Conservation (phyloP, 2,888 invertebrate species). For the Exephanes ischioxanthus region DNA sequence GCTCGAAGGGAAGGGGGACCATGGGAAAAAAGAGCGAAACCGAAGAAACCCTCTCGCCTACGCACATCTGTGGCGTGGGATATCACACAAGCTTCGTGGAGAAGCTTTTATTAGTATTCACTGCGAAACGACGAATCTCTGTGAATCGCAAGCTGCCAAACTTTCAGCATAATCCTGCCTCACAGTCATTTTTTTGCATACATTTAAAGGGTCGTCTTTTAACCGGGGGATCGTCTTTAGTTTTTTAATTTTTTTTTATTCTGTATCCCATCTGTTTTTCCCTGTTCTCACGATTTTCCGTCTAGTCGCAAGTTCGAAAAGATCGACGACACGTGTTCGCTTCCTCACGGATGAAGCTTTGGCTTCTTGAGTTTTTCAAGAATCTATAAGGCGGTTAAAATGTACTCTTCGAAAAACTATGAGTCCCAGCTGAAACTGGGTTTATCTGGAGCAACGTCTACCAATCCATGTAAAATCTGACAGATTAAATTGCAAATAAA, state of each 20-base stretch:
- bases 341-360: neutral
- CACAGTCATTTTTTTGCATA: neutral
- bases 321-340: neutral
- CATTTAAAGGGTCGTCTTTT: neutral
- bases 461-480: neutral
- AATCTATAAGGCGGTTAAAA: neutral
- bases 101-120: constrained; percentile 54
- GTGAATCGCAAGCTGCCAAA: constrained; percentile 28
- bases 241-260: neutral
- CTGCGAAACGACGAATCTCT: constrained; percentile 31
- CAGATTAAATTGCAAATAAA: neutral
- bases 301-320: neutral
- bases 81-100: constrained; percentile 6
- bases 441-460: neutral
- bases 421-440: neutral
- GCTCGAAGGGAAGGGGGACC: neutral
- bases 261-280: neutral
- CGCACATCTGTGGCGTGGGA: constrained; percentile 15
- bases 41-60: neutral
- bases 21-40: constrained; percentile 1
- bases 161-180: neutral
- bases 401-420: neutral
- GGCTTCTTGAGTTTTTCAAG: neutral
- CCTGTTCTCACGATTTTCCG: neutral
- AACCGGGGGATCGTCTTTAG: neutral